These are phyloP conservation scores for Callyntrura guangdongensis DNA, from an alignment of 2,888 invertebrate species.

Conservation along the genomic window DNA sequence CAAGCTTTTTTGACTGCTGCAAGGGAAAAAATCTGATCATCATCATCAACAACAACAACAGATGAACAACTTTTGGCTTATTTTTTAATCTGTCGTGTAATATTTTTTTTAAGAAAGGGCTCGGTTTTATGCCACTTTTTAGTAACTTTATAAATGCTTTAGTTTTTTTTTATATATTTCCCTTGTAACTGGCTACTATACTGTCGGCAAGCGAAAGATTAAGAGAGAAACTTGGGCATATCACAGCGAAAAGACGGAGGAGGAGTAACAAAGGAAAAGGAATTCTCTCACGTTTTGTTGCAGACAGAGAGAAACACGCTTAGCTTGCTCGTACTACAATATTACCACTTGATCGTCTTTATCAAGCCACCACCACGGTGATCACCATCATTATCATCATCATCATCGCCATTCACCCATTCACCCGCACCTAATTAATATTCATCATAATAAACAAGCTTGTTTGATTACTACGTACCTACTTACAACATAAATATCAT, in stretches of 20 bases:
- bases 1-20: neutral
- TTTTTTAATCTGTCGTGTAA: neutral
- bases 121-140: slow-evolving; percentile 31
- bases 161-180: neutral
- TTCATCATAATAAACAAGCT: slow-evolving; percentile 70
- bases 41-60: neutral
- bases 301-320: neutral
- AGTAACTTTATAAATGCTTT: slow-evolving; percentile 6
- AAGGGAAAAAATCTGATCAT: neutral
- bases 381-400: slow-evolving; percentile 27
- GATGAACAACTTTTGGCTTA: neutral
- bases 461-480: slow-evolving; percentile 51
- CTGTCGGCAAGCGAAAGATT: slow-evolving; percentile 26
- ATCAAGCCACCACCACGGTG: neutral
- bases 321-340: neutral
- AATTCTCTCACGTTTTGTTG: slow-evolving; percentile 74
- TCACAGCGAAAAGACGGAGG: neutral
- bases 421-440: slow-evolving; percentile 48
- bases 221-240: neutral
- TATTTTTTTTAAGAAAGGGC: neutral
- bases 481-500: neutral
- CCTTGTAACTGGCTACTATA: neutral
- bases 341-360: slow-evolving; percentile 10
- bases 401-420: neutral
- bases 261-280: slow-evolving; percentile 45